phyloP scores from a whole-genome alignment of 2,888 invertebrate species.

The Nipponacmea schrenckii region DNA sequence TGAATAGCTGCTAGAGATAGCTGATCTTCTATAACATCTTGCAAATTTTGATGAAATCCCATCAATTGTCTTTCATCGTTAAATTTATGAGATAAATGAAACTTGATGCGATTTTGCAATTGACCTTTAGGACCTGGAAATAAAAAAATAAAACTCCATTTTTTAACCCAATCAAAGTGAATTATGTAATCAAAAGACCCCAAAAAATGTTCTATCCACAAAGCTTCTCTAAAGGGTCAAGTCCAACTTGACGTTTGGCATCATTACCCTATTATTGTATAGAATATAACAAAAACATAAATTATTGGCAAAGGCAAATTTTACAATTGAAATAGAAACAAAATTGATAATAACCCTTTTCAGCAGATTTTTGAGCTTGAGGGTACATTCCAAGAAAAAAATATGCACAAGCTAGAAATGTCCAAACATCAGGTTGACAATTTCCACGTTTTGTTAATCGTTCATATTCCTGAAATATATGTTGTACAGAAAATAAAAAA shows the following conservation, averaged over 20 bases:
- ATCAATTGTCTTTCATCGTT: conserved; percentile 86
- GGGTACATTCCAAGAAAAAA: conserved; percentile 91
- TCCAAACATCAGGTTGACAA: conserved; percentile 74
- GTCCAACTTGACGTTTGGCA: no score
- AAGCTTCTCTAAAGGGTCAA: no score
- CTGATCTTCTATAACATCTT: conserved; percentile 93
- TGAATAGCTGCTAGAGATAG: conserved; percentile 95
- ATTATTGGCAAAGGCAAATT: no score
- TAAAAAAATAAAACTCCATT: conserved; percentile 11
- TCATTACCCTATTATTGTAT: no score
- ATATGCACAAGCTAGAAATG: conserved; percentile 92
- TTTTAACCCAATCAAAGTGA: no score
- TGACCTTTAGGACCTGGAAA: conserved; percentile 70
- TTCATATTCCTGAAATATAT: conserved; percentile 67
- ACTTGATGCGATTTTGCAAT: conserved; percentile 82
- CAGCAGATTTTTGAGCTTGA: conserved; percentile 75
- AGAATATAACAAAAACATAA: no score
- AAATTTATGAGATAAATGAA: conserved; percentile 94
- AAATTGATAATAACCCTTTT: conserved; percentile 61
- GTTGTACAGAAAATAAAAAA: not conserved
- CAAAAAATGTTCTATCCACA: no score
- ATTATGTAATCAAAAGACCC: no score
- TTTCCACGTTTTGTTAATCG: conserved; percentile 69
- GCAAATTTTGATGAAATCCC: conserved; percentile 84
- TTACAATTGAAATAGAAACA: no score